Evolutionary conservation across 2,113 vertebrate genomes (phyloP).

Genomic region (Pao palembangensis): DNA sequence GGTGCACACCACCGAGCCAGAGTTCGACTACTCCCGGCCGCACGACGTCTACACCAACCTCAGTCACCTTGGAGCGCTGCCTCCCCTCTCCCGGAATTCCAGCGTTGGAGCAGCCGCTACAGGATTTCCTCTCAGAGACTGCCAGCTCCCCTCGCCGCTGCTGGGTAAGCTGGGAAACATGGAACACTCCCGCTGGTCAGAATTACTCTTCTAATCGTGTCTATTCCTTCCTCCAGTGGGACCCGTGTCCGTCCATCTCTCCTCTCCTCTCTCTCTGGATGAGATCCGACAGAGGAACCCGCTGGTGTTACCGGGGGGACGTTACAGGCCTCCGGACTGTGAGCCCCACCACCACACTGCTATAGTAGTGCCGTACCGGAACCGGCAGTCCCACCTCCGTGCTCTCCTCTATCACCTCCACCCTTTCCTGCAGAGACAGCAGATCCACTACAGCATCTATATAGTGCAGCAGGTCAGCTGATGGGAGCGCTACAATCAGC

Average conservation of each 20-base stretch:
- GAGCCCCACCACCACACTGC: conserved; percentile 86
- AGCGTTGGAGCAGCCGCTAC: conserved; percentile 64
- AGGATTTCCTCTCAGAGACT: conserved; percentile 71
- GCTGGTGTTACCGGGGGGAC: conserved; percentile 79
- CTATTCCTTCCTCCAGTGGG: conserved; percentile 75
- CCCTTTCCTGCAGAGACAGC: conserved; percentile 93
- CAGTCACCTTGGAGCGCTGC: conserved; percentile 74
- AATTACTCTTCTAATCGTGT: neutral
- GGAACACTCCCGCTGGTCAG: too few relatives aligned
- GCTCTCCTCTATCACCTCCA: conserved; percentile 94
- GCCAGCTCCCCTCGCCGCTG: conserved; percentile 83
- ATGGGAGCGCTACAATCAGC: too few relatives aligned
- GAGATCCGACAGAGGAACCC: conserved; percentile 86
- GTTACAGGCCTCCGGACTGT: conserved; percentile 82
- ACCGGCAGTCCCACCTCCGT: conserved; percentile 86
- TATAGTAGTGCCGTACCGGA: conserved; percentile 90
- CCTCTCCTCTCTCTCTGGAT: conserved; percentile 78
- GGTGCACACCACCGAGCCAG: conserved; percentile 78
- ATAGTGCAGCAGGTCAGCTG: conserved; percentile 88
- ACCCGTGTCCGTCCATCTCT: conserved; percentile 84
- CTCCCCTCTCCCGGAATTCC: conserved; percentile 60
- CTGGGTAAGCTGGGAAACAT: conserved; percentile 72
- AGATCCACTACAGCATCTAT: conserved; percentile 93
- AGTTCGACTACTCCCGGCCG: conserved; percentile 87
- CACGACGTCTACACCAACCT: conserved; percentile 94